phyloP scores from a whole-genome alignment of 2,888 invertebrate genomes.

The Pilophorus perplexus region DNA sequence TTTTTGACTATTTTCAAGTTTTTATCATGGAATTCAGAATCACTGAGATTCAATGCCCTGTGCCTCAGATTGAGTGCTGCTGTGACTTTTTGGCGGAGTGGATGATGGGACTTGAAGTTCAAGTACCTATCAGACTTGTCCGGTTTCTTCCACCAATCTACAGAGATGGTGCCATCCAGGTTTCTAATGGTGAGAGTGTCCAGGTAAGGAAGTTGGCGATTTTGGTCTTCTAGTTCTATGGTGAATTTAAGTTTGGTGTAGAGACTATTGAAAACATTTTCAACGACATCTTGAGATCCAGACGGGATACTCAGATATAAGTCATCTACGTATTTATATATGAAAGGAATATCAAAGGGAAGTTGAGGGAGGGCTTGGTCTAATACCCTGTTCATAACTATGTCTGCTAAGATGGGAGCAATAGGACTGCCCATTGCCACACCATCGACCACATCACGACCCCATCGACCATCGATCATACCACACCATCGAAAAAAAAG shows the following conservation, averaged over 20 bases:
- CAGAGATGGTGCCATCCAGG: no score
- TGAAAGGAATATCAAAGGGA: neutral
- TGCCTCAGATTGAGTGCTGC: neutral
- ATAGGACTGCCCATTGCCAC: constrained; percentile 10
- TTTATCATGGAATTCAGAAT: neutral
- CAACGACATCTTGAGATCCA: neutral
- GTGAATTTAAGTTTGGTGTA: neutral
- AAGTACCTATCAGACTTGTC: neutral
- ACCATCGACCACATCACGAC: neutral
- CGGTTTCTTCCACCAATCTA: neutral
- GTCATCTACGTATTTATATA: no score
- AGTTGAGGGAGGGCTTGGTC: neutral
- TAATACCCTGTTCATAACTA: neutral
- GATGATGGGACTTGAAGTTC: no score
- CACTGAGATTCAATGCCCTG: constrained; percentile 2
- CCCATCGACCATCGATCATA: no score
- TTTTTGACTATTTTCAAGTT: neutral
- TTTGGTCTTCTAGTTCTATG: constrained; percentile 4
- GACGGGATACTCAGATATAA: neutral
- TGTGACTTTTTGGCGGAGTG: neutral
- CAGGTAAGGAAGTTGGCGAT: neutral
- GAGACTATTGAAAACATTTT: no score
- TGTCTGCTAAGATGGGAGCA: neutral
- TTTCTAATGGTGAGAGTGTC: neutral
- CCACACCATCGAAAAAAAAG: no score